Base-by-base conservation (phyloP, 2,113 vertebrate species). In the Arenaria interpres region DNA sequence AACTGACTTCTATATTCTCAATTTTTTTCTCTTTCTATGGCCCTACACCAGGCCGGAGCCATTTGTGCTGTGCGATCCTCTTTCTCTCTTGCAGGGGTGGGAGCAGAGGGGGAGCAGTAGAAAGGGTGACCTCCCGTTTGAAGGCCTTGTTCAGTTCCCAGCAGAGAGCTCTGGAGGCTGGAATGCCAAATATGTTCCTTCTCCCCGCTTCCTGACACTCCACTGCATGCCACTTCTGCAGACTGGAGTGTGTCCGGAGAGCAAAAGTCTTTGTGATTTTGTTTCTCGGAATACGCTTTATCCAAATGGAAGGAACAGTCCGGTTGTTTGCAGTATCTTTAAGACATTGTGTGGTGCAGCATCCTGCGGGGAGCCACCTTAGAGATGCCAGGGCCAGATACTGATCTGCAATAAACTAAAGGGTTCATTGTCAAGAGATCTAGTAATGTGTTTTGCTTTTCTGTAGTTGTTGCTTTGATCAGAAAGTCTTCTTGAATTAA, bases 101-200 rank as follows among this genome's bases (percentile, higher is more conserved):
- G 82, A 66, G 80, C 50, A 28, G 62, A 51, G 79, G 15, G 48
- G 60, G 48, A 73, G 75, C 16, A 12, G 51, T 53, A n/a, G 69
- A 73, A 88, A 89, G 82, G 68, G 68, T 14, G 2, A 76, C 32
- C 76, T 79, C 37, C 45, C 64, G 56, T 68, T 64, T 23, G 48
- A 59, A 68, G 62, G 79, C 66, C 51, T 45, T 51, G 45, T 78
- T 93, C 25, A 45, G 57, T 90, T 93, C 79, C 51, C 41, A 39
- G 46, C 39, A 80, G 85, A 59, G 76, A 64, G 39, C 71, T 96
- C 74, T 88, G 60, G 77, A 80, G 80, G n/a, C 56, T 90, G 95
- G 93, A 97, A 97, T 97, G 97, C 53, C 80, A 90, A 95, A n/a
- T 76, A 95, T 93, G 95, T 81, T 66, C 63, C 45, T 90, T 87